Percentiles rank a stretch among this genome's conserved stretches.
phyloP scores from a whole-genome alignment of 2,113 vertebrate genomes.

The Elachura formosa region DNA sequence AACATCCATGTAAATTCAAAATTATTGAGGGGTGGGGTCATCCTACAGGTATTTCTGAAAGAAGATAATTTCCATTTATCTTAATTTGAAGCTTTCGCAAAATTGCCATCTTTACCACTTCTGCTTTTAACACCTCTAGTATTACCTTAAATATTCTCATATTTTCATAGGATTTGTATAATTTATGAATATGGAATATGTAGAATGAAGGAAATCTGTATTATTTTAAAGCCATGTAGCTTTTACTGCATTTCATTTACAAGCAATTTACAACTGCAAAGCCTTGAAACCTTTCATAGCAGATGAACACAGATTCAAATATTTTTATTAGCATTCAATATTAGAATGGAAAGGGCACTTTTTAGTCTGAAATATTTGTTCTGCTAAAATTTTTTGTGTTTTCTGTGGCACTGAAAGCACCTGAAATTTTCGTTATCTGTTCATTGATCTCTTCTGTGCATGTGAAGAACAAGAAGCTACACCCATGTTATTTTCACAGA shows the following conservation, averaged over 20 bases:
- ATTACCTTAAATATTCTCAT: background rate
- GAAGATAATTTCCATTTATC: background rate
- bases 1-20: background rate
- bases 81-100: background rate
- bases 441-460: rapidly evolving
- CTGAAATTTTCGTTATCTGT: background rate
- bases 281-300: background rate
- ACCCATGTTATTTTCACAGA: background rate
- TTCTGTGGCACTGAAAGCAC: background rate
- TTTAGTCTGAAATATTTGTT: background rate
- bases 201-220: background rate
- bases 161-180: background rate
- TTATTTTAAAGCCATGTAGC: background rate
- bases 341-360: background rate
- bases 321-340: background rate
- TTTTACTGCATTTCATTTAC: background rate
- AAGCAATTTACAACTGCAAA: background rate
- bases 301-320: background rate
- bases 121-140: background rate
- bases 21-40: background rate
- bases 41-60: background rate
- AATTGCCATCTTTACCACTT: background rate
- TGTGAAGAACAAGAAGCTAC: background rate
- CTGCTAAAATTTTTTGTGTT: background rate
- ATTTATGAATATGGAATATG: background rate